Percentiles rank a stretch among this genome's conserved stretches.
Conservation (phyloP, 2,113 vertebrate species). For the Poeciliopsis retropinna region DNA sequence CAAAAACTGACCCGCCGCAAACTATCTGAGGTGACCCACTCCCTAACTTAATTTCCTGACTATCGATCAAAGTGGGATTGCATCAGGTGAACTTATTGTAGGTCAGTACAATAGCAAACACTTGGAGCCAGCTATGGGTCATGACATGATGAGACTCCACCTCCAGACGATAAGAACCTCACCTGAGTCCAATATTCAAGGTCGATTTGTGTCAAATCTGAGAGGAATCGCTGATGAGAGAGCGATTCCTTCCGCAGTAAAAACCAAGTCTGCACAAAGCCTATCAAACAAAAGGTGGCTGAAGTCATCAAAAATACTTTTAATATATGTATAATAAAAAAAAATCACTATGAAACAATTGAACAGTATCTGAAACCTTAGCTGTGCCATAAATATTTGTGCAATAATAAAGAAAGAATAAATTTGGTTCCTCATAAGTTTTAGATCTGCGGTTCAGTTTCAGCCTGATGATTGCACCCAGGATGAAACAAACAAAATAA, state of each 20-base stretch:
- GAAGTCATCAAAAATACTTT: neutral
- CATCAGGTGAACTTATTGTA: slow-evolving; percentile 44
- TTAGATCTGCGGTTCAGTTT: neutral
- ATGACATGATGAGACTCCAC: slow-evolving; percentile 27
- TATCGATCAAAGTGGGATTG: slow-evolving; percentile 52
- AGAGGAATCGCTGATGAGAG: slow-evolving; percentile 1
- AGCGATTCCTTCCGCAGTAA: neutral
- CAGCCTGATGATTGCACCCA: too few species aligned
- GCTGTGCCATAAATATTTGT: slow-evolving; percentile 2
- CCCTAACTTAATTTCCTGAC: slow-evolving; percentile 67
- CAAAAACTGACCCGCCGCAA: slow-evolving; percentile 53
- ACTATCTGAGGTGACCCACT: slow-evolving; percentile 45
- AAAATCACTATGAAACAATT: slow-evolving; percentile 10
- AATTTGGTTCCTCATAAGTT: slow-evolving; percentile 19
- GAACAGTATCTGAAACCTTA: neutral
- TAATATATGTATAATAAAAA: neutral
- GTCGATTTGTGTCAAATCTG: slow-evolving; percentile 11
- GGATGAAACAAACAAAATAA: too few species aligned
- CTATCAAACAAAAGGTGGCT: neutral
- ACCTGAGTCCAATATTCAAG: slow-evolving; percentile 1
- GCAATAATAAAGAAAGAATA: neutral
- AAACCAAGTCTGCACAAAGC: slow-evolving; percentile 23
- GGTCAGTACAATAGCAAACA: slow-evolving; percentile 43
- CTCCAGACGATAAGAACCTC: slow-evolving; percentile 1
- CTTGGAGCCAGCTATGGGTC: slow-evolving; percentile 32